Base-by-base conservation (phyloP, 2,888 invertebrate species). In the Gymnosoma rotundatum region DNA sequence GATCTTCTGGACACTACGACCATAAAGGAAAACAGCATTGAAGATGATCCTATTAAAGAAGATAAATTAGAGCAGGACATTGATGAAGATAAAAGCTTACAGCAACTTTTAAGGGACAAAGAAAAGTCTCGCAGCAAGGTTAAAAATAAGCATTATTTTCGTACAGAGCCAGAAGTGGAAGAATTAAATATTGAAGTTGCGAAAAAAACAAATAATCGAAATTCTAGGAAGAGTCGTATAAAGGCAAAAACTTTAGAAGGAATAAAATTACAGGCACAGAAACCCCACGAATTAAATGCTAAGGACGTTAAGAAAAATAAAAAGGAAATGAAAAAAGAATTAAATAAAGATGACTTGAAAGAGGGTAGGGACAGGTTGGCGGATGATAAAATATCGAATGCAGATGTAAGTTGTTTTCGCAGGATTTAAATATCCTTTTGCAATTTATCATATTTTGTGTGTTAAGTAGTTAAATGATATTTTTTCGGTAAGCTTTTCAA, bases 21-120 rank as follows among this genome's bases (percentile, higher is more conserved):
- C 1, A 83, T 83, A 16, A 85, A 85, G 52, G 82, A 83, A 18
- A 83, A 83, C 6, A 75, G 79, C 66, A 73, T 73, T 3, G 76
- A 72, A 80, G 83, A 69, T 73, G 86, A 87, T 74, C 86, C 86
- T 2, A 86, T 86, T 36, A 85, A 87, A 54, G 79, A 83, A 25
- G 85, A 8, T 4, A 7, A 86, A 60, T 16, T 36, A 14, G 48
- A 14, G 12, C 25, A 12, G 7, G 75, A 54, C 12, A 20, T 48
- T 7, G 66, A 73, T 56, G 83, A 83, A 5, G 67, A 73, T 50
- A 78, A 54, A 18, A 78, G 73, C 36, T 48, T 74, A 36, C 73
- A 74, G 2, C 69, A 83, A 56, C 45, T 72, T 38, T 45, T 83
- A 42, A 78, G 73, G 6, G 66, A 81, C 6, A 36, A 32, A 7